phyloP scores from a whole-genome alignment of 2,113 vertebrate species.

The Hippocampus abdominalis region DNA sequence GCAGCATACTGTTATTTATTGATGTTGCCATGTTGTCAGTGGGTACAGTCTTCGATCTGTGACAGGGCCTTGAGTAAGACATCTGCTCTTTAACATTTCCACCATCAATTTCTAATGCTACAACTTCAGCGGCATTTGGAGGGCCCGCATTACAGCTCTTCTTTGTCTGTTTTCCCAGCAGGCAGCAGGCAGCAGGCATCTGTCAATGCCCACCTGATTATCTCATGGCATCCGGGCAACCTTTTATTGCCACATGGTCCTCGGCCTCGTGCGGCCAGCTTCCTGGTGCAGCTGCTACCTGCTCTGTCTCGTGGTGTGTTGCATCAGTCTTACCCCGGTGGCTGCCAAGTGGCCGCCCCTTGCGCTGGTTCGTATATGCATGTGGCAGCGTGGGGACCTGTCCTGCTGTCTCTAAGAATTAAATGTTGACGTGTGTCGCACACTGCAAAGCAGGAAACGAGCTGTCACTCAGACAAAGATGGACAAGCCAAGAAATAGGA shows the following conservation, averaged over 20 bases:
- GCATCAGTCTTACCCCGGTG: conserved; percentile 49
- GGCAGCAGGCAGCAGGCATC: background rate
- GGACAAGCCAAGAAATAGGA: conserved; percentile 55
- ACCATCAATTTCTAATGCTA: too few species aligned
- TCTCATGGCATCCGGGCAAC: conserved; percentile 32
- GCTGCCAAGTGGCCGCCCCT: conserved; percentile 37
- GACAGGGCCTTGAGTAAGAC: too few species aligned
- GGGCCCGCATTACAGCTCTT: background rate
- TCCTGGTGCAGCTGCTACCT: conserved; percentile 64
- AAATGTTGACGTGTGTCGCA: conserved; percentile 14
- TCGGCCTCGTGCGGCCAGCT: conserved; percentile 49
- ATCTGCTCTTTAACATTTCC: too few species aligned
- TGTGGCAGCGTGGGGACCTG: conserved; percentile 9
- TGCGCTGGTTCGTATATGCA: conserved; percentile 6
- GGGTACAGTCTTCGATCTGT: too few species aligned
- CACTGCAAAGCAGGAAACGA: conserved; percentile 24
- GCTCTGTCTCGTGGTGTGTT: conserved; percentile 42
- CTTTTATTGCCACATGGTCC: conserved; percentile 24
- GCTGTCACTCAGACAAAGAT: conserved; percentile 50
- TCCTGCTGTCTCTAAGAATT: conserved; percentile 19
- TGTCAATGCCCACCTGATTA: conserved; percentile 46
- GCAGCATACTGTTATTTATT: background rate
- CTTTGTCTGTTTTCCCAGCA: background rate
- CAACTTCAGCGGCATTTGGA: too few species aligned
- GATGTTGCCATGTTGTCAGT: background rate